These are phyloP conservation scores for Nebria brevicollis DNA, from an alignment of 2,888 invertebrate species.

Conservation along the genomic window DNA sequence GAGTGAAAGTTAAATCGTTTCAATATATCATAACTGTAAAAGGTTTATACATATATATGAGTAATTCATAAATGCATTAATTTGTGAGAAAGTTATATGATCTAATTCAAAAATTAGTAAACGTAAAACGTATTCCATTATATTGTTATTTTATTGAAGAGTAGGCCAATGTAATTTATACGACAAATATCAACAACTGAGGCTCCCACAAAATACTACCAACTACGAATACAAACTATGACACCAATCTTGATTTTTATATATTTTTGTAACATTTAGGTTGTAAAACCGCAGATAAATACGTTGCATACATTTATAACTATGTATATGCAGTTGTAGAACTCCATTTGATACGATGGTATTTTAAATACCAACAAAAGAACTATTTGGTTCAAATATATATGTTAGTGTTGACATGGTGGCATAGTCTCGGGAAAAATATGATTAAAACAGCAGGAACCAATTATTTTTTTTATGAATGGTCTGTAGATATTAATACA, in stretches of 20 bases:
- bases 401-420: background rate
- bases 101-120: background rate
- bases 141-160: background rate
- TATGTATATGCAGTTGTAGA: too few species aligned
- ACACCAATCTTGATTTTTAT: constrained; percentile 1
- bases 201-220: background rate
- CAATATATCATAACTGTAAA: background rate
- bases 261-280: constrained; percentile 27
- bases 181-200: background rate
- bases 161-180: background rate
- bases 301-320: constrained; percentile 29
- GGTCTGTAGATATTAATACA: background rate
- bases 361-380: background rate
- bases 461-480: background rate
- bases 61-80: background rate
- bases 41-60: background rate
- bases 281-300: constrained; percentile 27
- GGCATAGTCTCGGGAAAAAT: background rate
- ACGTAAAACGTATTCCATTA: background rate
- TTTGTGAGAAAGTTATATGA: background rate
- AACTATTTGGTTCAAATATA: background rate
- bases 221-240: constrained; percentile 5
- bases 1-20: background rate
- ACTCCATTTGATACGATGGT: too few species aligned
- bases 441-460: background rate